Percentiles rank a stretch among this genome's conserved stretches.
Conservation (phyloP, 2,113 vertebrate genomes). For the Lasiurus borealis region DNA sequence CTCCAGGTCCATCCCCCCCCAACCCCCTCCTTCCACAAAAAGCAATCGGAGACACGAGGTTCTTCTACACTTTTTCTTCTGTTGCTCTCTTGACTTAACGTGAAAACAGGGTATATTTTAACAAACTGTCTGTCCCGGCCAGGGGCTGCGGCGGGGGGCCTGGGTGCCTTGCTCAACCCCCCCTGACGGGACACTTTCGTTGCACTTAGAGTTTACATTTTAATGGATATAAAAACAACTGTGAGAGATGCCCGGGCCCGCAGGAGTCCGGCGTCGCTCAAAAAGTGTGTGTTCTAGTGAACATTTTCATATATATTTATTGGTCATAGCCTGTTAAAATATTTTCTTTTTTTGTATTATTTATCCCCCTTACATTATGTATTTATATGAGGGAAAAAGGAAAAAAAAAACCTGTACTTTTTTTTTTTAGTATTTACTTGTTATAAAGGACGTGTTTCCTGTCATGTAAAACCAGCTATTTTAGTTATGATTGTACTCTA, state of each 20-base stretch:
- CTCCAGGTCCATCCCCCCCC: constrained; percentile 65
- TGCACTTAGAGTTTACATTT: constrained; percentile 99
- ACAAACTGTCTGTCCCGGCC: constrained; percentile 95
- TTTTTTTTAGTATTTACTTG: constrained; percentile 97
- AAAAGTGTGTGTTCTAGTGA: constrained; percentile 96
- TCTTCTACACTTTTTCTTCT: constrained; percentile 88
- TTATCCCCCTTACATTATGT: constrained; percentile 96
- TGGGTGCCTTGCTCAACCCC: constrained; percentile 85
- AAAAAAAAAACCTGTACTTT: constrained; percentile 92
- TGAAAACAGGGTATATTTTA: constrained; percentile 99
- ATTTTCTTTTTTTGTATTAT: constrained; percentile 97
- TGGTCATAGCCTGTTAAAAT: constrained; percentile 98
- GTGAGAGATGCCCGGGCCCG: constrained; percentile 93
- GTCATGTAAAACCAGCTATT: constrained; percentile 96
- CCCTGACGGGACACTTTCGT: constrained; percentile 94
- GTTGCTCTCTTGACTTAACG: constrained; percentile 93
- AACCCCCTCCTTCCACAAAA: constrained; percentile 76
- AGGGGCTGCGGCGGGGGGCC: constrained; percentile 86
- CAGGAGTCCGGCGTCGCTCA: constrained; percentile 89
- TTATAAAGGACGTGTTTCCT: constrained; percentile 95
- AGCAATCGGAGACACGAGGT: constrained; percentile 85
- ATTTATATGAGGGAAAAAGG: constrained; percentile 95
- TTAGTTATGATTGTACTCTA: constrained; percentile 99
- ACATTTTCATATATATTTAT: constrained; percentile 99
- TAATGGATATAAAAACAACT: constrained; percentile 95